Base-by-base conservation (phyloP, 2,888 invertebrate species). In the Barypeithes pellucidus region DNA sequence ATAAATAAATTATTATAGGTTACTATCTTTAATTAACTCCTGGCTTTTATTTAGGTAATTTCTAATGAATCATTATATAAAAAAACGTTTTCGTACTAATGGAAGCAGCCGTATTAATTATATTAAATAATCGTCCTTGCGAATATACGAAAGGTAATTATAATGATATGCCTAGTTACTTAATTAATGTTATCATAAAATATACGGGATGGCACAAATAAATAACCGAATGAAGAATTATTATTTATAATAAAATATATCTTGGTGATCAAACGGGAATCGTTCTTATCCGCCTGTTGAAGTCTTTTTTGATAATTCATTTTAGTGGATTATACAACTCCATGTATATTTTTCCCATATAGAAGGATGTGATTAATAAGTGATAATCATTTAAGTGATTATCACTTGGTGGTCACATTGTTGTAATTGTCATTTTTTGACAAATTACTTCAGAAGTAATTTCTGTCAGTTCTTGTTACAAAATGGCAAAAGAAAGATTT, bases 41-140 rank as follows among this genome's bases (percentile, higher is more conserved):
- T 33, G 16, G 33, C 52, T 57, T 60, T 41, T 41, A 60, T 41
- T 43, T 60, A 60, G 22, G 39, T 41, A 60, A 43, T 45, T 61
- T 43, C 22, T 45, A 45, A 43, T 61, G 43, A 41, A 16, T 61
- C 61, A 61, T 54, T 54, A 57, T 24, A 45, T 61, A 16, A 61
- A 16, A 61, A 61, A 61, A 45, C 60, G 24, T 41, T 61, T 45
- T 45, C 9, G 41, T 29, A 11, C 20, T 20, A 61, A 61, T 24
- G 24, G 29, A 61, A 22, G 43, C 29, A 61, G 16, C 61, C 43
- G 41, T 16, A 45, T 24, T 41, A 22, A 24, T 29, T 61, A 61
- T 61, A 61, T 61, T 61, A 29, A 61, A 61, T 43, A 45, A 61
- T 45, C 45, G 61, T 41, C 61, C 61, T 61, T 61, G 61, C 45